A percentile compares a stretch with the other conserved stretches of the same genome.
phyloP scores from a whole-genome alignment of 2,113 vertebrate genomes.

The Siphamia tubifer region DNA sequence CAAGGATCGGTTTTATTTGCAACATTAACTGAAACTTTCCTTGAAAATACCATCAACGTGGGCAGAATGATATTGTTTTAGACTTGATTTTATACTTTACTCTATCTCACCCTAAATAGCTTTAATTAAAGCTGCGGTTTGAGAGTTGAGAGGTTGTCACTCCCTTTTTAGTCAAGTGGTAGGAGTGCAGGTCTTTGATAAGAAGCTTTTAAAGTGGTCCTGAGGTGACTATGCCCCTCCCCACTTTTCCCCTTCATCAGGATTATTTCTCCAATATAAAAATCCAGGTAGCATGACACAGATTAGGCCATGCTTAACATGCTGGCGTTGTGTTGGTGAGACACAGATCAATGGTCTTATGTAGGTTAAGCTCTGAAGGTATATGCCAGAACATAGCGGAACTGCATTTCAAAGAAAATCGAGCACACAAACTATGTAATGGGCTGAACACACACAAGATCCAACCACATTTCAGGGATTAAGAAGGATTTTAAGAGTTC shows the following conservation, averaged over 20 bases:
- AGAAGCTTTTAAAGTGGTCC: constrained; percentile 74
- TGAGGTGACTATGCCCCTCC: constrained; percentile 60
- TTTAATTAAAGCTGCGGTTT: constrained; percentile 71
- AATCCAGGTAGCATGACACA: constrained; percentile 77
- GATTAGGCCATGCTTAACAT: constrained; percentile 75
- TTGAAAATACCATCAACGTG: not conserved
- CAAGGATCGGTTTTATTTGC: too few species aligned
- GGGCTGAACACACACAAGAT: constrained; percentile 49
- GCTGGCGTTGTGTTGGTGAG: constrained; percentile 63
- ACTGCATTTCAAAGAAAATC: constrained; percentile 65
- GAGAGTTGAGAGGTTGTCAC: constrained; percentile 66
- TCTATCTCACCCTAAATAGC: constrained; percentile 33
- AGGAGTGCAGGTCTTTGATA: constrained; percentile 66
- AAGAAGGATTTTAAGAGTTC: constrained; percentile 65
- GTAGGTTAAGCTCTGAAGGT: constrained; percentile 70
- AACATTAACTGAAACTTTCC: too few species aligned
- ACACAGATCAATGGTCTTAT: constrained; percentile 71
- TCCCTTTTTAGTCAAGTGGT: constrained; percentile 55
- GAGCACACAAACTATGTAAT: constrained; percentile 51
- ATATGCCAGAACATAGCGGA: constrained; percentile 54
- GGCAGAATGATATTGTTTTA: constrained; percentile 15
- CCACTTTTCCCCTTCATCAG: constrained; percentile 41
- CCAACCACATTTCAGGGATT: constrained; percentile 73
- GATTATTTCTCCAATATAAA: constrained; percentile 78
- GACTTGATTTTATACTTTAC: constrained; percentile 19